Conservation (phyloP, 2,888 invertebrate species). For the Acrobasis consociella region DNA sequence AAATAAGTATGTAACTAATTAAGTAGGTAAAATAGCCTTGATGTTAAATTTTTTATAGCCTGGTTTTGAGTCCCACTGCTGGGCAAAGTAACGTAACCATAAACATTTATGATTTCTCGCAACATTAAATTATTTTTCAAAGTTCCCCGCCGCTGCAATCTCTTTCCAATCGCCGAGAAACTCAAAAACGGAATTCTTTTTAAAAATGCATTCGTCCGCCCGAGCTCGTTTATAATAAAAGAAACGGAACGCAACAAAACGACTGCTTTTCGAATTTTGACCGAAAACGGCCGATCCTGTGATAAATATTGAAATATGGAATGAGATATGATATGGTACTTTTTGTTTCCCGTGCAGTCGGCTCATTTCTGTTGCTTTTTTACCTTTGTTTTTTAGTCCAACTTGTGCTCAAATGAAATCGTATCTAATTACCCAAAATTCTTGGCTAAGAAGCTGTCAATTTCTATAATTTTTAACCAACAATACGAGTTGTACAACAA, state of each 20-base stretch:
- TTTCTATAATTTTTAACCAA: too few relatives aligned
- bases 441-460: too few relatives aligned
- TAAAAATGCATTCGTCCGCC: constrained; percentile 54
- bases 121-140: background rate
- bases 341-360: constrained; percentile 51
- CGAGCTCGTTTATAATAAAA: constrained; percentile 74
- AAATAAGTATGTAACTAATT: too few relatives aligned
- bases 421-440: too few relatives aligned
- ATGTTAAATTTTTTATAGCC: too few relatives aligned
- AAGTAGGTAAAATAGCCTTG: too few relatives aligned
- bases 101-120: background rate
- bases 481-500: too few relatives aligned
- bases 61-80: too few relatives aligned
- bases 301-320: constrained; percentile 82
- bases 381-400: too few relatives aligned
- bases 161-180: constrained; percentile 38
- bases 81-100: too few relatives aligned
- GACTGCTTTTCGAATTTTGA: constrained; percentile 71
- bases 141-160: background rate
- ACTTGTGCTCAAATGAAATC: too few relatives aligned
- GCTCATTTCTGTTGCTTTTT: background rate
- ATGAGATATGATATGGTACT: constrained; percentile 71
- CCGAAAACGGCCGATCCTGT: constrained; percentile 76
- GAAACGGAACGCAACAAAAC: constrained; percentile 51
- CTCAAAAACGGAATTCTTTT: constrained; percentile 65